These are phyloP conservation scores for Amiota mariae DNA, from an alignment of 2,888 invertebrate species.

Conservation along the genomic window DNA sequence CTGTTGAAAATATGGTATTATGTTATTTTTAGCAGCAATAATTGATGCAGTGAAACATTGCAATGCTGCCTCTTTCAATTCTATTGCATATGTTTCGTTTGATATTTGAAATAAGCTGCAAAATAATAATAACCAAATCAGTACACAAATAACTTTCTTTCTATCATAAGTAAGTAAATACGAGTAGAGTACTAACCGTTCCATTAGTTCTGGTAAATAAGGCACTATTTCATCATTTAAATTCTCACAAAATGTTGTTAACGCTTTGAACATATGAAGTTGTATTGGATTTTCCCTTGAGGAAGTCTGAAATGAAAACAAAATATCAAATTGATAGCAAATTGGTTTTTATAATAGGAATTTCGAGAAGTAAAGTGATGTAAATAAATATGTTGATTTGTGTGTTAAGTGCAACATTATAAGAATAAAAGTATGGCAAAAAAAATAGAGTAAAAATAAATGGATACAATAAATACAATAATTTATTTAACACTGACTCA, in stretches of 20 bases:
- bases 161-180: no score
- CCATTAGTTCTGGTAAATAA: constrained; percentile 83
- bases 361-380: no score
- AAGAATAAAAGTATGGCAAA: constrained; percentile 18
- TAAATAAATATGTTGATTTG: no score
- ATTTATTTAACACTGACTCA: constrained; percentile 57
- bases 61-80: constrained; percentile 80
- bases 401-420: no score
- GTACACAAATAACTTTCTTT: neutral
- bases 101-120: constrained; percentile 77
- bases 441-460: neutral
- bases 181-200: no score
- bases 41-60: constrained; percentile 81
- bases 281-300: constrained; percentile 77
- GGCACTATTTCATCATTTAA: constrained; percentile 82
- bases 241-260: constrained; percentile 87
- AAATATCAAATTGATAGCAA: neutral
- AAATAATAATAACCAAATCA: neutral
- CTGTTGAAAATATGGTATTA: constrained; percentile 82
- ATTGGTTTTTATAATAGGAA: neutral
- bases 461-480: no score
- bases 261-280: constrained; percentile 83
- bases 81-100: constrained; percentile 76
- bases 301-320: constrained; percentile 31
- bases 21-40: constrained; percentile 80